These are phyloP conservation scores for Taeniopygia guttata DNA, from an alignment of 2,797 vertebrate genomes.

Conservation along the genomic window DNA sequence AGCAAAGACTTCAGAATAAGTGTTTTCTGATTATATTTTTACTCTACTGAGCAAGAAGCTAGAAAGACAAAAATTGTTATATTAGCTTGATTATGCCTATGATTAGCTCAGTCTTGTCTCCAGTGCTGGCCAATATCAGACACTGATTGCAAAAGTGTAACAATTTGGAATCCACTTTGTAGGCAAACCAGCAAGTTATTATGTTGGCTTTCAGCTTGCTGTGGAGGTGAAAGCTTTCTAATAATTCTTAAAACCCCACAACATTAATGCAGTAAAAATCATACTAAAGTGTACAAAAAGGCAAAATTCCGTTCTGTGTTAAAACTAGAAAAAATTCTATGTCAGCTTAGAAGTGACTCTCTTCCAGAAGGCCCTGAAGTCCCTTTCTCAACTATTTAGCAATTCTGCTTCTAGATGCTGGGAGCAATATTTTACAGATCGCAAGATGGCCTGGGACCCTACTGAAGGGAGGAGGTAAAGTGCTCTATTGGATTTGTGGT, in stretches of 20 bases:
- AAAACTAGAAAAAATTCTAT: neutral
- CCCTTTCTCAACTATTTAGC: neutral
- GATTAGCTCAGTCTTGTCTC: neutral
- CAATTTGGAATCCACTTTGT: neutral
- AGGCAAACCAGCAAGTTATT: neutral
- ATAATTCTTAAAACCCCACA: neutral
- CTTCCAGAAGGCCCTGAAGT: neutral
- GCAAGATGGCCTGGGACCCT: neutral
- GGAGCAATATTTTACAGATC: neutral
- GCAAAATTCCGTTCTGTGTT: neutral
- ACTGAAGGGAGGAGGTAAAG: neutral
- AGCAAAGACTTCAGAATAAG: neutral
- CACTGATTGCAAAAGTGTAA: neutral
- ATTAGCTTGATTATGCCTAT: neutral
- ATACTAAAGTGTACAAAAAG: neutral
- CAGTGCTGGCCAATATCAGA: neutral
- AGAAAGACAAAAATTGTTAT: neutral
- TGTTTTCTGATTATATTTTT: neutral
- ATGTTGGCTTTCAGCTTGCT: neutral
- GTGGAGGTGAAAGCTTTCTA: neutral
- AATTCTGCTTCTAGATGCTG: neutral
- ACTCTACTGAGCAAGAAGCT: neutral
- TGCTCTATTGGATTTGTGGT: neutral
- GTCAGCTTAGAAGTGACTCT: neutral
- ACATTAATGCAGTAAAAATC: neutral